Percentiles rank a stretch among this genome's conserved stretches.
Conservation (phyloP, 2,113 vertebrate genomes). For the Miniopterus natalensis region DNA sequence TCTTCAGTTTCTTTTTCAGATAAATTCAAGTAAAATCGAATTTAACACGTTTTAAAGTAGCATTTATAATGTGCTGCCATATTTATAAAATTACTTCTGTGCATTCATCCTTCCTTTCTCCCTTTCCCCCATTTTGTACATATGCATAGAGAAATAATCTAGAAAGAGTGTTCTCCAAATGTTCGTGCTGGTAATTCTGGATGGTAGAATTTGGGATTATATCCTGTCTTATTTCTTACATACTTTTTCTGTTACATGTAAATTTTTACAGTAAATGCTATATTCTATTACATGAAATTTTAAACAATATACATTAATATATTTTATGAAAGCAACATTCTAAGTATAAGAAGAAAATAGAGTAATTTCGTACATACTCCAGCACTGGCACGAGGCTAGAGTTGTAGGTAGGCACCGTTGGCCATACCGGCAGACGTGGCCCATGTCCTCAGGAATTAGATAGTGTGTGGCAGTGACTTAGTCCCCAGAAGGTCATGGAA, state of each 20-base stretch:
- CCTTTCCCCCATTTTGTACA: neutral
- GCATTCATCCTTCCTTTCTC: neutral
- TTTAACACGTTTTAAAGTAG: neutral
- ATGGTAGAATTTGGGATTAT: neutral
- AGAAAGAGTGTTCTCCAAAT: neutral
- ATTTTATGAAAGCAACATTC: conserved; percentile 18
- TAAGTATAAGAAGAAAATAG: neutral
- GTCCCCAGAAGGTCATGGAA: neutral
- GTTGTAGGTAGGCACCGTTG: neutral
- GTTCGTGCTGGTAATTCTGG: neutral
- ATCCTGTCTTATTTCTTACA: neutral
- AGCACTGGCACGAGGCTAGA: neutral
- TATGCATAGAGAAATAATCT: neutral
- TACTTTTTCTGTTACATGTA: neutral
- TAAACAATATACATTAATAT: neutral
- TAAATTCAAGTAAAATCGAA: conserved; percentile 11
- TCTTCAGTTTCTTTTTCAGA: neutral
- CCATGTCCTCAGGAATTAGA: neutral
- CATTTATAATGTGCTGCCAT: neutral
- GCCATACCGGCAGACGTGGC: neutral
- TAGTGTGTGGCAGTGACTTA: neutral
- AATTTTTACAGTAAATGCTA: neutral
- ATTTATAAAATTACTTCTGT: neutral
- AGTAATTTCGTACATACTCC: neutral
- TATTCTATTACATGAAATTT: neutral